Percentiles rank a stretch among this genome's conserved stretches.
phyloP scores from a whole-genome alignment of 2,113 vertebrate species.

The Neodon shergylaensis region DNA sequence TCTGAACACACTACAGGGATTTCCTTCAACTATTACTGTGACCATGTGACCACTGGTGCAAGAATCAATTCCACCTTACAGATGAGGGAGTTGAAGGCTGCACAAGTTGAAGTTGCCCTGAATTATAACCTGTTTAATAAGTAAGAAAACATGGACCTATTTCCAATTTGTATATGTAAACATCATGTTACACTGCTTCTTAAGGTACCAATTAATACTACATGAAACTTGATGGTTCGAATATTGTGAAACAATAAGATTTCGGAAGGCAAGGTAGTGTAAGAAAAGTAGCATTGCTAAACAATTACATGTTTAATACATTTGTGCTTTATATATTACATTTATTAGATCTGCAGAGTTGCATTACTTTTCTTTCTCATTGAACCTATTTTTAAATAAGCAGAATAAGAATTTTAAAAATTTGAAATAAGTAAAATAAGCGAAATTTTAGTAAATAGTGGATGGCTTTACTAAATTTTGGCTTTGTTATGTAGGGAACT shows the following conservation, averaged over 20 bases:
- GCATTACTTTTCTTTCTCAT: not conserved
- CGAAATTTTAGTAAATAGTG: slow-evolving; percentile 44
- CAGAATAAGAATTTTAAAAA: slow-evolving; percentile 29
- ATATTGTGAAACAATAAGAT: not conserved
- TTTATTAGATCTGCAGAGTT: not conserved
- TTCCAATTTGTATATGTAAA: not conserved
- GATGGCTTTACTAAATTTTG: slow-evolving; percentile 29
- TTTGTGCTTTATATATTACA: not conserved
- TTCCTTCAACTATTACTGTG: slow-evolving; percentile 44
- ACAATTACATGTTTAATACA: slow-evolving; percentile 17
- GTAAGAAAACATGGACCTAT: not conserved
- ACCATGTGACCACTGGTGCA: not conserved
- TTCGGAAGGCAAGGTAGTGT: not conserved
- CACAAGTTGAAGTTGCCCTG: slow-evolving; percentile 5
- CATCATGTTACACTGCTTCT: slow-evolving; percentile 25
- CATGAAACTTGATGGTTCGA: not conserved
- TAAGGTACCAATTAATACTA: slow-evolving; percentile 42
- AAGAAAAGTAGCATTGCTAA: not conserved
- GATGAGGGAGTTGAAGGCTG: slow-evolving; percentile 4
- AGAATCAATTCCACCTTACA: slow-evolving; percentile 13
- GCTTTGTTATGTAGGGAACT: not conserved
- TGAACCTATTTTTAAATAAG: slow-evolving; percentile 43
- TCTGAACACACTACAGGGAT: not conserved
- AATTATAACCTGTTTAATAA: not conserved
- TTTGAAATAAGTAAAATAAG: slow-evolving; percentile 39